Evolutionary conservation across 2,797 vertebrate genomes (phyloP).

Genomic region (Gymnocypris eckloni): DNA sequence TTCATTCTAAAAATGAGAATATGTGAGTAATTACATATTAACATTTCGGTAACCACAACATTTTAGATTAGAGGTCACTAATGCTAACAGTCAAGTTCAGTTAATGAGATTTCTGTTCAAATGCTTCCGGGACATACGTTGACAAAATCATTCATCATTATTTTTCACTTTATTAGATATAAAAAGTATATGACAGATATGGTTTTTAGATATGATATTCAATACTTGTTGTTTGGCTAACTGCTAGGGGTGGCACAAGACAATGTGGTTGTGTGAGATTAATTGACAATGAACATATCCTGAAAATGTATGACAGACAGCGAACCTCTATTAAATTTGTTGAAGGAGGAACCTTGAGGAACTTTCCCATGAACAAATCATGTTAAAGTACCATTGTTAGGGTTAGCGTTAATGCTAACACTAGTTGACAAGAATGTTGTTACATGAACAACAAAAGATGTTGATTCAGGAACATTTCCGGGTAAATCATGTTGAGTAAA

Average conservation of each 20-base stretch:
- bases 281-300: neutral
- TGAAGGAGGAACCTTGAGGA: neutral
- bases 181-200: too few species aligned
- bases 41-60: neutral
- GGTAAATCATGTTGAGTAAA: neutral
- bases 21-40: neutral
- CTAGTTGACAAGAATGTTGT: neutral
- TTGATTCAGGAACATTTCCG: neutral
- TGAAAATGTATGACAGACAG: neutral
- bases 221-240: neutral
- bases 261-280: neutral
- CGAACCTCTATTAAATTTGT: neutral
- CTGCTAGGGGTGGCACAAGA: neutral
- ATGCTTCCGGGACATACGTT: neutral
- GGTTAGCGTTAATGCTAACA: neutral
- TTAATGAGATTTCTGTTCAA: neutral
- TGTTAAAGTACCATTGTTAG: neutral
- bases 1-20: neutral
- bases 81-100: neutral
- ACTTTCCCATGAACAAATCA: neutral
- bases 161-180: neutral
- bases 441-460: neutral
- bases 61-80: neutral
- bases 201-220: too few species aligned
- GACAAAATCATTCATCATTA: neutral